Conservation (phyloP, 2,113 vertebrate genomes). For the Gobiocypris rarus region DNA sequence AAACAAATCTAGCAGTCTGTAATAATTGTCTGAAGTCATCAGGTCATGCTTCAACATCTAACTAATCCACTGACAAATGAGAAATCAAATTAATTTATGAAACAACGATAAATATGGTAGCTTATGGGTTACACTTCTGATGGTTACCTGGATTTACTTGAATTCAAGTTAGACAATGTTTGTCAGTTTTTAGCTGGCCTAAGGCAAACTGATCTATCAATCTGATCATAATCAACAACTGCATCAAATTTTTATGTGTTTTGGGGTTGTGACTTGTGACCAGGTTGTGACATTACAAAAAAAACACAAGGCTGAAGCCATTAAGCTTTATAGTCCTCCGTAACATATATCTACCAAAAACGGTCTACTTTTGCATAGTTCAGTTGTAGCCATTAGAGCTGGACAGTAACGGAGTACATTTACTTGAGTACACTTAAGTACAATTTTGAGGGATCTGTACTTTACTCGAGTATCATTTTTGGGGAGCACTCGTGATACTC, state of each 20-base stretch:
- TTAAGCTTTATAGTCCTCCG: background rate
- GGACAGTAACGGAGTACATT: no score
- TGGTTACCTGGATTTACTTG: background rate
- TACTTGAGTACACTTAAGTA: no score
- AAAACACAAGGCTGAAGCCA: background rate
- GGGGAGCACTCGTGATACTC: no score
- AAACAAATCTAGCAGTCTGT: background rate
- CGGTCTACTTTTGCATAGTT: background rate
- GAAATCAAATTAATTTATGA: background rate
- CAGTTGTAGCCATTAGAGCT: no score
- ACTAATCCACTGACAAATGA: no score
- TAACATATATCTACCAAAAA: background rate
- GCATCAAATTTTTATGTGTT: background rate
- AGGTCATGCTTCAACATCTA: background rate
- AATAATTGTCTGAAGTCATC: background rate
- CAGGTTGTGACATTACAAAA: background rate
- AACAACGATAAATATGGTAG: background rate
- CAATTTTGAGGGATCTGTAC: no score
- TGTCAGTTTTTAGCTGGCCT: background rate
- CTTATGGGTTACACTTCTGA: background rate
- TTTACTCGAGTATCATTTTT: no score
- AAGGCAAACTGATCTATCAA: background rate
- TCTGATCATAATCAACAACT: background rate
- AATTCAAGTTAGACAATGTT: background rate
- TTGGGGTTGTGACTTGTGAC: background rate